Conservation (phyloP, 1,140 invertebrate species). For the Listronotus oregonensis region DNA sequence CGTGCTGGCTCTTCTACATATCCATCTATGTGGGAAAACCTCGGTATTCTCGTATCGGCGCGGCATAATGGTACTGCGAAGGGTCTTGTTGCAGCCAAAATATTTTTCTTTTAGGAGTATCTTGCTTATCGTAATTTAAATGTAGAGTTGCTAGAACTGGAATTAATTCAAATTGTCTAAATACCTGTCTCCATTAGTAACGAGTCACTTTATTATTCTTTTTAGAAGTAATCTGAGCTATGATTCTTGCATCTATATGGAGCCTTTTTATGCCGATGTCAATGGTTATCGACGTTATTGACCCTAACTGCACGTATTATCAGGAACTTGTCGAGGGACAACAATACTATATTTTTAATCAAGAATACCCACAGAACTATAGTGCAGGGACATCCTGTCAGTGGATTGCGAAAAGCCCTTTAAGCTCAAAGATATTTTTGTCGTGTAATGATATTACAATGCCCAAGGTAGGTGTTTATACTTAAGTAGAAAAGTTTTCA, state of each 20-base stretch:
- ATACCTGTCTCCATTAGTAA: no score
- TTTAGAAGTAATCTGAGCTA: slow-evolving; percentile 20
- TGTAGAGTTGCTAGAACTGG: no score
- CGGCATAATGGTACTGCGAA: no score
- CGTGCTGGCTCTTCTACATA: no score
- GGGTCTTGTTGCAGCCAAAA: no score
- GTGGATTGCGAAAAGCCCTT: slow-evolving; percentile 59
- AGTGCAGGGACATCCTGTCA: slow-evolving; percentile 54
- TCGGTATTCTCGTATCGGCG: no score
- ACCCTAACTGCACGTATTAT: slow-evolving; percentile 42
- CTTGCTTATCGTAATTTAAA: no score
- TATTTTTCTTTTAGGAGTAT: no score
- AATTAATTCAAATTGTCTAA: no score
- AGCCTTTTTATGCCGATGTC: slow-evolving; percentile 41
- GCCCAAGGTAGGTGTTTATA: slow-evolving; percentile 56
- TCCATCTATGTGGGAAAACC: no score
- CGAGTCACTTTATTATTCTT: not conserved
- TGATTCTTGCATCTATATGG: slow-evolving; percentile 32
- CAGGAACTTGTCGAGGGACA: slow-evolving; percentile 49
- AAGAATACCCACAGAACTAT: slow-evolving; percentile 60
- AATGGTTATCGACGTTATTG: slow-evolving; percentile 26
- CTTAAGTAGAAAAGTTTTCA: no score
- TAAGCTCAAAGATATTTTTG: slow-evolving; percentile 53
- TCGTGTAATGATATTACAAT: slow-evolving; percentile 54
- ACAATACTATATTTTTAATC: slow-evolving; percentile 59